A percentile compares a stretch with the other conserved stretches of the same genome.
Conservation (phyloP, 2,113 vertebrate genomes). For the cattle (Bos taurus) region ARS-UCD2.0 NC_037342.1:12794501-12795000, state of each 20-base stretch:
- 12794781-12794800: not conserved
- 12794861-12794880: not conserved
- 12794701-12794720: not conserved
- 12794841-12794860: not conserved
- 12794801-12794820: not conserved
- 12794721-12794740: not conserved
- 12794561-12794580: not conserved
- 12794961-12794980: not conserved
- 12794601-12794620: not conserved
- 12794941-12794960: not conserved
- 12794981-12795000: not conserved
- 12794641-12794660: not conserved
- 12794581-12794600: not conserved
- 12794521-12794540: not conserved
- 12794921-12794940: not conserved
- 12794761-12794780: not conserved
- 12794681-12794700: not conserved
- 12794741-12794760: not conserved
- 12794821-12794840: not conserved
- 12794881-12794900: not conserved
- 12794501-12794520: not conserved
- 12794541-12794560: not conserved
- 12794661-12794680: not conserved
- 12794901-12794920: not conserved
- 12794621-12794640: not conserved